Evolutionary conservation across 2,113 vertebrate species (phyloP), one percentile per base, ranked within the genome.

Genomic region (Crotalus viridis): DNA sequence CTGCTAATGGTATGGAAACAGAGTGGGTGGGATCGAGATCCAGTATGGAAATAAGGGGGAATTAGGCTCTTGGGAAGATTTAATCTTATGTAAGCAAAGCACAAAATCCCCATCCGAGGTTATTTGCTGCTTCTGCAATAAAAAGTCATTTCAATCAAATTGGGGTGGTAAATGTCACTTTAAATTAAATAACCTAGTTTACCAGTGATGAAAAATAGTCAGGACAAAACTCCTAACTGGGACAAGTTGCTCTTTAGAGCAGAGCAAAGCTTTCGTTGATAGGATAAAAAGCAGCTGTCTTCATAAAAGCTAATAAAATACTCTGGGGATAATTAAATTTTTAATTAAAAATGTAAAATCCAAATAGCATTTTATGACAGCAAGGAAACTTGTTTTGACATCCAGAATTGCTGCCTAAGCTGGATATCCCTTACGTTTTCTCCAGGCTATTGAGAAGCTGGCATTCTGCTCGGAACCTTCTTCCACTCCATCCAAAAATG

Each of bases 281-380:
- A 89, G 95, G 21, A 0, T 92, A 95, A 94, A 95, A 96, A 94
- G 96, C 97, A 97, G 96, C 96, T 96, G 96, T 92, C 97, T 96
- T 94, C 96, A 97, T 96, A 96, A 97, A 97, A 97, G 95, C 96
- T 92, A 96, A 97, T 96, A 97, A 97, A 97, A 96, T 95, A 94
- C 95, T 92, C 28, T 74, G 48, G 96, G 96, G 95, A 97, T 96
- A 97, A 97, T 96, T 96, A 97, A 96, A 95, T 95, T 95, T 96
- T 97, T 97, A 96, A 97, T 97, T 97, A 97, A 97, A 97, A 96
- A 97, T 94, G 95, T 93, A 95, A 96, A 97, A 91, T 94, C 96
- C 95, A 96, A 96, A 96, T 94, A 96, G 96, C 89, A 64, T 96
- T 97, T 95, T 94, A 90, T 96, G 94, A 90, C 95, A 97, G 96